A percentile compares a stretch with the other conserved stretches of the same genome.
Conservation (phyloP, 1,140 invertebrate genomes). For the Sitophilus oryzae region DNA sequence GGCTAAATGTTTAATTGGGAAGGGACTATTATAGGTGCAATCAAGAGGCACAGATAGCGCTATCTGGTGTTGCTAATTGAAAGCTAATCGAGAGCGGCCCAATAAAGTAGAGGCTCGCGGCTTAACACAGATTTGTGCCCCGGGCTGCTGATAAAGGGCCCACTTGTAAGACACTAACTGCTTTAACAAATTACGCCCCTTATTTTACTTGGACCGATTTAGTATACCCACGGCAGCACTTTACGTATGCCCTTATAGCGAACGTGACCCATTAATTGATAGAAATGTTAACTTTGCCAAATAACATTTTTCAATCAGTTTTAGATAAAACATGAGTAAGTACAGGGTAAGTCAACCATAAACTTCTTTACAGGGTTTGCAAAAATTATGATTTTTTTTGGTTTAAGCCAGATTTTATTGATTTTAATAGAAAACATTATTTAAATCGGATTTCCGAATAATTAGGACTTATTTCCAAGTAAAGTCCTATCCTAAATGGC, state of each 20-base stretch:
- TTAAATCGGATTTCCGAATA: no score
- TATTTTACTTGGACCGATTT: constrained; percentile 37
- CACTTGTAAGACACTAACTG: constrained; percentile 38
- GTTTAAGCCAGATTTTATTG: no score
- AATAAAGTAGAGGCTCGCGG: constrained; percentile 34
- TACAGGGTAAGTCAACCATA: no score
- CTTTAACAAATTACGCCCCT: constrained; percentile 40
- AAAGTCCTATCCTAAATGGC: no score
- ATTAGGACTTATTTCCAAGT: no score
- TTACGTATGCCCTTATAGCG: constrained; percentile 19
- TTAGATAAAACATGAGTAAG: no score
- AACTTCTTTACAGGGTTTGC: no score
- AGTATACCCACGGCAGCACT: constrained; percentile 29
- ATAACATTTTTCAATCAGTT: no score
- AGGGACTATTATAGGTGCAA: constrained; percentile 22
- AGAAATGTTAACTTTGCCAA: no score
- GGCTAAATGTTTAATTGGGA: constrained; percentile 22
- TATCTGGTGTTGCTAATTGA: constrained; percentile 42
- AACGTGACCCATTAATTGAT: constrained; percentile 26
- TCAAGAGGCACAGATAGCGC: constrained; percentile 40
- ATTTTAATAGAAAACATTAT: no score
- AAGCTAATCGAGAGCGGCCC: constrained; percentile 42
- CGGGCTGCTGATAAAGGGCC: constrained; percentile 37
- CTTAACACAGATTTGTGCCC: constrained; percentile 39
- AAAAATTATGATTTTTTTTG: no score